Base-by-base conservation (phyloP, 2,113 vertebrate species). In the Spea bombifrons region DNA sequence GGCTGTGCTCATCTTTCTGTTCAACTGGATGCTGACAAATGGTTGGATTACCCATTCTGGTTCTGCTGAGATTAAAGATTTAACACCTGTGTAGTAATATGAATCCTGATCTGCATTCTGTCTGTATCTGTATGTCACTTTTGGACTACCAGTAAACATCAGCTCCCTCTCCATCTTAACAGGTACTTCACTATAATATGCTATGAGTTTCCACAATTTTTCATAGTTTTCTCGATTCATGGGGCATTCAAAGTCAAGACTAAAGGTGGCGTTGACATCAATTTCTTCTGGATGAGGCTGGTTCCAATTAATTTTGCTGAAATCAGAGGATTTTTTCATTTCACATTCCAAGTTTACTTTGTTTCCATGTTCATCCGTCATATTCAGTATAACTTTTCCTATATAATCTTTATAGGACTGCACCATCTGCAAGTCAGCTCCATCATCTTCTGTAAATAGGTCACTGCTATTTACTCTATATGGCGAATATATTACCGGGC, bases 131-230 rank as follows among this genome's bases (percentile, higher is more conserved):
- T 89, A 92, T 47, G 84, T 88, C 9, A 81, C 66, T 47, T 86
- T 82, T 55, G 92, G 89, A 0, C 92, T 91, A 49, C 85, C 82
- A 66, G 77, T 85, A 43, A 91, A 84, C 83, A 87, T 63, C 2
- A 67, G 0, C 2, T 91, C 93, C 3, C 89, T 91, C 81, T 90
- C 86, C 69, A 98, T 81, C 49, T 89, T 93, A 4, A 95, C 92
- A 1, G 97, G 94, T 0, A 93, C 91, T 66, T 91, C 94, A 57
- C 95, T 97, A 80, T 98, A 98, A 75, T 97, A 97, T 0, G 96
- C 97, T 8, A 97, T 92, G 3, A 98, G 87, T 30, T 94, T 92
- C 97, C 97, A 98, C 0, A 98, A 75, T 3, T 88, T 90, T 81
- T 97, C 94, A 6, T 97, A 96, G 53, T 85, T 92, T 3, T 88